Percentiles rank a stretch among this genome's conserved stretches.
These are phyloP conservation scores for Melangyna quadrimaculata DNA, from an alignment of 2,888 invertebrate species.

Conservation along the genomic window DNA sequence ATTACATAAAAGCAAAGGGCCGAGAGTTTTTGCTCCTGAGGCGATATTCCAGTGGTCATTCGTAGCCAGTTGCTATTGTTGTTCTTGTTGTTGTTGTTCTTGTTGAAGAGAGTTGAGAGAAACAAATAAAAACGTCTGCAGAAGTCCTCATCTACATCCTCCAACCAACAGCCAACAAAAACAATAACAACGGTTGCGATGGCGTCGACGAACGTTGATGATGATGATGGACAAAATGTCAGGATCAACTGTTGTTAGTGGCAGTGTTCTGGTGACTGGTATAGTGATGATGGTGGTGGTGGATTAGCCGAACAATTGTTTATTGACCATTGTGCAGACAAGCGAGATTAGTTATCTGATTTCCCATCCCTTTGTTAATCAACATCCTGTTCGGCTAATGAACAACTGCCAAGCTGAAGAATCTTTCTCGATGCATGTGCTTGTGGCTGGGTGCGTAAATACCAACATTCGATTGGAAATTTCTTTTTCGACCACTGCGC, in stretches of 20 bases:
- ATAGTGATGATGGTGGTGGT: slow-evolving; percentile 45
- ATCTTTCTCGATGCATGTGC: slow-evolving; percentile 10
- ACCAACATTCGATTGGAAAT: slow-evolving; percentile 45
- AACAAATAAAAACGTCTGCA: slow-evolving; percentile 57
- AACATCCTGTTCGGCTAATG: slow-evolving; percentile 69
- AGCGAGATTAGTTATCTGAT: slow-evolving; percentile 71
- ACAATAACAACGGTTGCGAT: not conserved
- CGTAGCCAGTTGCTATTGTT: slow-evolving; percentile 18
- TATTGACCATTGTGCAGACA: slow-evolving; percentile 68
- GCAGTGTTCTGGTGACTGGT: not conserved
- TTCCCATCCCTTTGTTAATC: slow-evolving; percentile 68
- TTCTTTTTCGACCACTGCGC: slow-evolving; percentile 36
- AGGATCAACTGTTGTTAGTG: slow-evolving; percentile 37
- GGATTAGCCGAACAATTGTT: slow-evolving; percentile 70
- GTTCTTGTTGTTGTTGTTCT: slow-evolving; percentile 17
- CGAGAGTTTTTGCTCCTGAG: slow-evolving; percentile 50
- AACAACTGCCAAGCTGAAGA: slow-evolving; percentile 59
- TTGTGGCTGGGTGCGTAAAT: slow-evolving; percentile 1
- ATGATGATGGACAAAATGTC: slow-evolving; percentile 37
- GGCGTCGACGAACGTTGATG: not conserved
- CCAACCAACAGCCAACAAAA: not conserved
- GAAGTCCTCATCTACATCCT: slow-evolving; percentile 10
- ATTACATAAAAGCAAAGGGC: slow-evolving; percentile 45
- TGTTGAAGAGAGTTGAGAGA: slow-evolving; percentile 20
- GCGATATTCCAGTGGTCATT: slow-evolving; percentile 34